phyloP scores from a whole-genome alignment of 2,888 invertebrate genomes.

The Drosophila helvetica region DNA sequence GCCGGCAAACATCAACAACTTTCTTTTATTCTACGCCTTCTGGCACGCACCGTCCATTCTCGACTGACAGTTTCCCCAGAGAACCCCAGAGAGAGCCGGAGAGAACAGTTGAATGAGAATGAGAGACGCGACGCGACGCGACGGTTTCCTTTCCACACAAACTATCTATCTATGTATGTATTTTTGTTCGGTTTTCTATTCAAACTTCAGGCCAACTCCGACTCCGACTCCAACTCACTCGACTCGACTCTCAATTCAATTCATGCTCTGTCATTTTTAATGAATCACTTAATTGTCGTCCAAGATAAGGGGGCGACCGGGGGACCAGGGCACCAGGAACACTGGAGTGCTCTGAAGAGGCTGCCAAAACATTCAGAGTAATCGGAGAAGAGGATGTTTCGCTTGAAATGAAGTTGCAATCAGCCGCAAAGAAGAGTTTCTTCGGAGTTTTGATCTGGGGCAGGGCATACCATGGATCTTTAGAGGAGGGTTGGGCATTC shows the following conservation, averaged over 20 bases:
- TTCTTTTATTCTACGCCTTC: conserved; percentile 54
- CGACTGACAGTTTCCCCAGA: conserved; percentile 17
- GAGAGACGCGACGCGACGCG: not conserved
- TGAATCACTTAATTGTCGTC: conserved; percentile 79
- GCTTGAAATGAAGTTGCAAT: conserved; percentile 40
- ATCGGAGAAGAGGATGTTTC: conserved; percentile 36
- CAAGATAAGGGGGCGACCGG: conserved; percentile 31
- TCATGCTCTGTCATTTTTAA: conserved; percentile 79
- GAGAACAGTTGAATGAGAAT: not conserved
- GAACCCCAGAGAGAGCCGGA: not conserved
- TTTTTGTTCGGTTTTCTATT: conserved; percentile 31
- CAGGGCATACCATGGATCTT: conserved; percentile 5
- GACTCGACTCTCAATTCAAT: conserved; percentile 69
- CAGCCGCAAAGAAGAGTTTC: conserved; percentile 28
- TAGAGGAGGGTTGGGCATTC: not conserved
- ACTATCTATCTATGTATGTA: conserved; percentile 29
- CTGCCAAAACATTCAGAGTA: conserved; percentile 40
- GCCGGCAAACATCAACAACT: conserved; percentile 60
- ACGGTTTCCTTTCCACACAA: conserved; percentile 42
- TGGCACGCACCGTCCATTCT: conserved; percentile 56
- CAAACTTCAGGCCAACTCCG: conserved; percentile 36
- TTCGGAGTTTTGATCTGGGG: conserved; percentile 35
- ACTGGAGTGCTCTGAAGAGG: not conserved
- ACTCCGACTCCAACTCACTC: conserved; percentile 35
- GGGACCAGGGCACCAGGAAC: too few relatives aligned